Conservation (phyloP, 2,797 vertebrate genomes). For the Spea hammondii region DNA sequence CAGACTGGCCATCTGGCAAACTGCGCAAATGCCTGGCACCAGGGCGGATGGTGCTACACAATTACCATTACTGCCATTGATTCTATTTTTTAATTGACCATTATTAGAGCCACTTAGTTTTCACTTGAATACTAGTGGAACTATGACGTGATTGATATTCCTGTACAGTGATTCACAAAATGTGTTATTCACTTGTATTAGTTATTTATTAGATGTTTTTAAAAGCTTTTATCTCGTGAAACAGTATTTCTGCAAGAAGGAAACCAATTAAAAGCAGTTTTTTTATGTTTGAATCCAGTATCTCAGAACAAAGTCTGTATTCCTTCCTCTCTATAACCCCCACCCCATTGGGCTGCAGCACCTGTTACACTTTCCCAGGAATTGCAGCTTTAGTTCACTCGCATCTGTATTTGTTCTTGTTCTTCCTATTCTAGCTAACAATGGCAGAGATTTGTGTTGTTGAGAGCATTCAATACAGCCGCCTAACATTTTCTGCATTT, state of each 20-base stretch:
- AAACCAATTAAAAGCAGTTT: slow-evolving; percentile 84
- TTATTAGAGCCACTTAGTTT: too few relatives aligned
- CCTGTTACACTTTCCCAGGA: slow-evolving; percentile 89
- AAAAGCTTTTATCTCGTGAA: background rate
- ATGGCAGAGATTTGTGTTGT: slow-evolving; percentile 62
- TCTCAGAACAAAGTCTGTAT: slow-evolving; percentile 71
- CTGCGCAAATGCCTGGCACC: too few relatives aligned
- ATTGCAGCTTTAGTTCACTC: slow-evolving; percentile 69
- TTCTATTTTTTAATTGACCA: too few relatives aligned
- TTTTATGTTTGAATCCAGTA: slow-evolving; percentile 75
- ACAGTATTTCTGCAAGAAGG: slow-evolving; percentile 75
- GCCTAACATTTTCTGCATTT: slow-evolving; percentile 14
- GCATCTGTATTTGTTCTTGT: slow-evolving; percentile 76
- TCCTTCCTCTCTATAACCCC: slow-evolving; percentile 65
- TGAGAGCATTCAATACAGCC: background rate
- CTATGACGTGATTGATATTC: too few relatives aligned
- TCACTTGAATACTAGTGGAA: too few relatives aligned
- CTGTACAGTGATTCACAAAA: too few relatives aligned
- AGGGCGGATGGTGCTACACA: too few relatives aligned
- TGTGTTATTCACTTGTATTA: too few relatives aligned
- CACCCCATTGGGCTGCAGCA: slow-evolving; percentile 76
- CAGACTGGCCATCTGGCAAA: too few relatives aligned
- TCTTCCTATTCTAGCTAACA: slow-evolving; percentile 65
- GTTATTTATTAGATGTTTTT: too few relatives aligned
- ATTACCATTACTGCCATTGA: too few relatives aligned